Evolutionary conservation across 2,888 invertebrate genomes (phyloP).

Genomic region (Eudasyphora cyanicolor): DNA sequence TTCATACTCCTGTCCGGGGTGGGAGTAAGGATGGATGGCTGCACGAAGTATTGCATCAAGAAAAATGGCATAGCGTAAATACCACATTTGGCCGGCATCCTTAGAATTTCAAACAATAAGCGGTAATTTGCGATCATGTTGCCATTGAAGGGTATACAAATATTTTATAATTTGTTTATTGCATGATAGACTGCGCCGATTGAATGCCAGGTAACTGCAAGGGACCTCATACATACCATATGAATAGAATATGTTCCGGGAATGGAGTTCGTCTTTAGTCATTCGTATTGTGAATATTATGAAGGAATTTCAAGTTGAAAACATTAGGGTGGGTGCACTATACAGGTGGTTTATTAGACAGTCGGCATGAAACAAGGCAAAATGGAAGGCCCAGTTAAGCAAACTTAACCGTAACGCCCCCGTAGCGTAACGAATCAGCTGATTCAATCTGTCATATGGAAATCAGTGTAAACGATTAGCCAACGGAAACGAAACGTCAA

Average conservation of each 20-base stretch:
- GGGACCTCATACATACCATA: not conserved
- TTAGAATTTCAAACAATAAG: constrained; percentile 45
- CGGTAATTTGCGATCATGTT: constrained; percentile 64
- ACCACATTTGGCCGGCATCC: not conserved
- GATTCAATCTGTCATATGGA: no score
- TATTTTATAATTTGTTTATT: constrained; percentile 67
- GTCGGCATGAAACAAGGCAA: no score
- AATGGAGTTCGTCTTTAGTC: not conserved
- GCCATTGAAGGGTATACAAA: constrained; percentile 38
- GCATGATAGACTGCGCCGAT: constrained; percentile 66
- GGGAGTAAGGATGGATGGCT: no score
- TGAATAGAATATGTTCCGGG: not conserved
- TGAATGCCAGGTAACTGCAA: not conserved
- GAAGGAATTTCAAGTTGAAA: constrained; percentile 12
- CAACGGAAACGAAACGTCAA: no score
- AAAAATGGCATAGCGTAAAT: constrained; percentile 15
- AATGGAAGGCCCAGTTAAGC: no score
- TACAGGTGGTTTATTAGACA: no score
- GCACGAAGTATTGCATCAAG: constrained; percentile 14
- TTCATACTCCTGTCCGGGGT: not conserved
- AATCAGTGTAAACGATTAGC: no score
- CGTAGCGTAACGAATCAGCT: no score
- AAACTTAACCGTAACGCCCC: no score
- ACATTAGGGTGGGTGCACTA: no score
- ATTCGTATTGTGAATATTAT: not conserved